A percentile compares a stretch with the other conserved stretches of the same genome.
Conservation (phyloP, 2,113 vertebrate species). For the Cebus imitator region DNA sequence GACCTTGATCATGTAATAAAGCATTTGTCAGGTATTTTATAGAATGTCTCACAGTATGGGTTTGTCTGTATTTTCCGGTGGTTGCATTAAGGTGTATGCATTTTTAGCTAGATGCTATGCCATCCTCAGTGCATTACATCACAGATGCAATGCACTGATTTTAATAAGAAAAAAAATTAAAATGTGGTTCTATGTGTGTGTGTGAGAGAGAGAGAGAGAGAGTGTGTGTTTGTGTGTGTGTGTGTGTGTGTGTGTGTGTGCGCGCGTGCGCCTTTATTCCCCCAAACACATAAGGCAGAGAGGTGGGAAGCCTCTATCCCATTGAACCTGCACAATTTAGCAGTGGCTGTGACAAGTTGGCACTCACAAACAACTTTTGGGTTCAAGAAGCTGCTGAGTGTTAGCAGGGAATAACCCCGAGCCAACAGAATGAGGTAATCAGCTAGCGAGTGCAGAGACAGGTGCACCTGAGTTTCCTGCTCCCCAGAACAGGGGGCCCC, state of each 20-base stretch:
- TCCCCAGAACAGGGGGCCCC: not conserved
- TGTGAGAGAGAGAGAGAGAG: no score
- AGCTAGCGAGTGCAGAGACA: not conserved
- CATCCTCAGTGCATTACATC: not conserved
- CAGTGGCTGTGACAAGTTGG: constrained; percentile 9
- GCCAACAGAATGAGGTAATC: not conserved
- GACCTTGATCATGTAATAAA: not conserved
- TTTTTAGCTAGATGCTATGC: not conserved
- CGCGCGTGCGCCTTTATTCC: no score
- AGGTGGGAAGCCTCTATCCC: not conserved
- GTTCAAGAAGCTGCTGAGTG: not conserved
- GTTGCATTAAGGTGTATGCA: not conserved
- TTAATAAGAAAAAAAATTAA: not conserved
- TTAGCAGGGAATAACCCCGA: not conserved
- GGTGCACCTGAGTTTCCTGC: not conserved
- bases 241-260: no score
- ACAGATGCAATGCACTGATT: not conserved
- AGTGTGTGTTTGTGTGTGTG: not conserved
- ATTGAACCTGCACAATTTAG: not conserved
- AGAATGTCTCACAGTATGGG: not conserved
- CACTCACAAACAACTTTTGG: not conserved
- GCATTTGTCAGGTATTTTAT: not conserved
- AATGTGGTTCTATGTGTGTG: not conserved
- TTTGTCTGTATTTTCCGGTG: not conserved
- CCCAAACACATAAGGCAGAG: not conserved